Conservation (phyloP, 2,888 invertebrate genomes). For the Drosophila atroscutellata region DNA sequence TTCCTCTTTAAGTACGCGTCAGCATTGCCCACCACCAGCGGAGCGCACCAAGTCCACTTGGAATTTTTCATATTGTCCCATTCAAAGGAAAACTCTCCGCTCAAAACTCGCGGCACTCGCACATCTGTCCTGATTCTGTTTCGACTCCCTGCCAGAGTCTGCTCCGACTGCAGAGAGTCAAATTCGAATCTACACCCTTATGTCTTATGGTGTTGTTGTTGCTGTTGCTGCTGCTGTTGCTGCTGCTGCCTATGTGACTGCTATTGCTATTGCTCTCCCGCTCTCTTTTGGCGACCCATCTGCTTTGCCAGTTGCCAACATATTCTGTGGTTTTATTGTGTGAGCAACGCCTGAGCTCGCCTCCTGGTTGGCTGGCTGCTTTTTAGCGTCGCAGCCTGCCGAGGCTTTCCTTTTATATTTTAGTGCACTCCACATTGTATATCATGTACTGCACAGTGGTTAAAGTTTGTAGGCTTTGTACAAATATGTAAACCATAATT, state of each 20-base stretch:
- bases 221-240: constrained; percentile 21
- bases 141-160: constrained; percentile 31
- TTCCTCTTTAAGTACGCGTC: constrained; percentile 84
- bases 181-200: constrained; percentile 74
- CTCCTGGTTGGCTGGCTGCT: constrained; percentile 80
- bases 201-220: constrained; percentile 39
- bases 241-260: neutral
- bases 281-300: constrained; percentile 76
- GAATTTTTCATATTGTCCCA: constrained; percentile 83
- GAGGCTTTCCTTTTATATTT: constrained; percentile 28
- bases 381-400: constrained; percentile 21
- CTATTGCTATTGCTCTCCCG: constrained; percentile 54
- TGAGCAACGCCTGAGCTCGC: constrained; percentile 54
- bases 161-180: constrained; percentile 56
- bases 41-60: constrained; percentile 73
- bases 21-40: constrained; percentile 31
- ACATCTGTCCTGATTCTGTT: constrained; percentile 84
- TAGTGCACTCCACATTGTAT: constrained; percentile 21
- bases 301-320: constrained; percentile 85
- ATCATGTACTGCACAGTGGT: constrained; percentile 47
- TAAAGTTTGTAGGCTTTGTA: neutral
- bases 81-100: constrained; percentile 78
- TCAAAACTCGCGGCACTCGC: constrained; percentile 74
- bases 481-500: neutral
- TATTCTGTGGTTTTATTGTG: constrained; percentile 84